Conservation (phyloP, 2,888 invertebrate species). For the Yponomeuta sedellus region DNA sequence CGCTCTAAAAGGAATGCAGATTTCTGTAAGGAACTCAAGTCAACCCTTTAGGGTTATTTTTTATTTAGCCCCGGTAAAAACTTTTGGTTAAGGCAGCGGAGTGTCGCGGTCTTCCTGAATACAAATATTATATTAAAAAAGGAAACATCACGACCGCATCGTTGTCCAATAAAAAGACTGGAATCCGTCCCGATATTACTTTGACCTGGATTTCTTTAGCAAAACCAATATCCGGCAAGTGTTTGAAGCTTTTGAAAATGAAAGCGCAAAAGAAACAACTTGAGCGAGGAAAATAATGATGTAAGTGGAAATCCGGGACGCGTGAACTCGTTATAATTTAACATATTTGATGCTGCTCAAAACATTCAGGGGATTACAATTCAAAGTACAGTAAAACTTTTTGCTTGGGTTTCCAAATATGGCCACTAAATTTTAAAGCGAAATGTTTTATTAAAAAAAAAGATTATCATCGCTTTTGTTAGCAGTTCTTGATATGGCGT, state of each 20-base stretch:
- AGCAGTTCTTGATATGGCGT: no score
- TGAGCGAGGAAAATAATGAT: not conserved
- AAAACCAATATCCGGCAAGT: slow-evolving; percentile 1
- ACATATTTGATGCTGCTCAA: no score
- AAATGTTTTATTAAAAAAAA: no score
- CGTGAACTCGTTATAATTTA: no score
- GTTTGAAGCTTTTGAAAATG: slow-evolving; percentile 1
- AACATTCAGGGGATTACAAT: no score
- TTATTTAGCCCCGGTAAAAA: not conserved
- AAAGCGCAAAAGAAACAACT: not conserved
- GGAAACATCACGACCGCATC: not conserved
- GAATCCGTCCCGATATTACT: not conserved
- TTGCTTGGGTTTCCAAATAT: no score
- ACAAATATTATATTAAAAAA: not conserved
- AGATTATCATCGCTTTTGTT: no score
- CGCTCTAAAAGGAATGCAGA: not conserved
- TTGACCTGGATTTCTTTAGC: not conserved
- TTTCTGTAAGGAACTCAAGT: not conserved
- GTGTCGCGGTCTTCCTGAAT: not conserved
- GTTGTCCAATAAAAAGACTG: not conserved
- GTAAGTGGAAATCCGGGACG: not conserved
- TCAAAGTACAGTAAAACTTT: no score
- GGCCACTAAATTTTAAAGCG: no score
- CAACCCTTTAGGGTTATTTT: not conserved
- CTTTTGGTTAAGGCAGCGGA: not conserved